Base-by-base conservation (phyloP, 1,140 invertebrate species). In the Zaprionus ghesquierei region DNA sequence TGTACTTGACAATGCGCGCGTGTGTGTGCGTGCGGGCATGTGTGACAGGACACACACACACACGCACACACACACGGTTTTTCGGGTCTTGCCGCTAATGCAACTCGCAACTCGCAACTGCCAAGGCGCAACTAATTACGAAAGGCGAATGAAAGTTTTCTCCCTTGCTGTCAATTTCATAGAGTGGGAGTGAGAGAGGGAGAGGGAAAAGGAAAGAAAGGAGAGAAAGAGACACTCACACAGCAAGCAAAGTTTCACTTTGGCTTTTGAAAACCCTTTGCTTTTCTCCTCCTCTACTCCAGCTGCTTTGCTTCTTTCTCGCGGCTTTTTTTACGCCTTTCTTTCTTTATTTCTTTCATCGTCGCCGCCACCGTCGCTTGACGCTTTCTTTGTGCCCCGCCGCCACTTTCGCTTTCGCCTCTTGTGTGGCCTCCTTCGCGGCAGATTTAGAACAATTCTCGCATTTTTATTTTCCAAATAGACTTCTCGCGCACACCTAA, bases 371-470 rank as follows among this genome's bases (percentile, higher is more conserved):
- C 31, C 12, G 31, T 33, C 31, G 31, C 35, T 15, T 41, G 35
- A 41, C 35, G 35, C 35, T n/a, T 71, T n/a, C 35, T 41, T 69
- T 53, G 53, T 35, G 27, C 15, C 22, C 51, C 49, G 35, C 4
- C 29, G 22, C 13, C 20, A 15, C 25, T n/a, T 31, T 2, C 5
- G 13, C 5, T 33, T 58, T 50, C 31, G 27, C 41, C 33, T 31
- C 20, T 25, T 29, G 5, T 49, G 29, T 25, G 23, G 41, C 44
- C 61, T 44, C 38, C 69, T 55, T 60, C 55, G 25, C 62, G 25
- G 20, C 44, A 51, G 70, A 86, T 87, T 86, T 86, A 87, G 81
- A 86, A 87, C 82, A 86, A 81, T 86, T 79, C 78, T 27, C 72
- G 64, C 70, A 78, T 86, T 86, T 86, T 79, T 75, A 72, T 79